A percentile compares a stretch with the other conserved stretches of the same genome.
Conservation (phyloP, 2,797 vertebrate species). For the Furcifer pardalis region DNA sequence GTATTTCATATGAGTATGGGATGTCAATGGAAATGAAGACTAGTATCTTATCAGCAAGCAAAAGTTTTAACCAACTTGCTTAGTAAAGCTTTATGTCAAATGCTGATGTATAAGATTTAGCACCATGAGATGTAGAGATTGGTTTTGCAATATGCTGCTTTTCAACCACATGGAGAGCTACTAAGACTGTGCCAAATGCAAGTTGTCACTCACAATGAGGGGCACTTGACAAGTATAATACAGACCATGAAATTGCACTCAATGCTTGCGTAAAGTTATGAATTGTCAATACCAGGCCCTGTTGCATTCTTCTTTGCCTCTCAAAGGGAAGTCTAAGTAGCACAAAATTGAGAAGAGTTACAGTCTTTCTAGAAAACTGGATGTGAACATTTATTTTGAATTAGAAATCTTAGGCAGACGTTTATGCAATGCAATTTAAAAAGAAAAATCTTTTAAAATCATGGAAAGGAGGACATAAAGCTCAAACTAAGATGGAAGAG, state of each 20-base stretch:
- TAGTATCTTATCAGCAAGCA: neutral
- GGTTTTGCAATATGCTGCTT: conserved; percentile 5
- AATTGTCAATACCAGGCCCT: conserved; percentile 16
- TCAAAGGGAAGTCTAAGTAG: neutral
- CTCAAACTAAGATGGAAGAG: neutral
- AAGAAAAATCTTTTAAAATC: neutral
- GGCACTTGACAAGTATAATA: conserved; percentile 24
- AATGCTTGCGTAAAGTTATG: conserved; percentile 16
- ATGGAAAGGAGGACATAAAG: neutral
- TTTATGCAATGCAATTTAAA: neutral
- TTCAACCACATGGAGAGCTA: conserved; percentile 12
- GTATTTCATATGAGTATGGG: neutral
- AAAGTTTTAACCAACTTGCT: conserved; percentile 25
- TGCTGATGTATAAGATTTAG: conserved; percentile 26
- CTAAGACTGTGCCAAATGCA: conserved; percentile 13
- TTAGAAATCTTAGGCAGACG: neutral
- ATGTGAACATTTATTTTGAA: neutral
- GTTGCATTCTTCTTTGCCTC: neutral
- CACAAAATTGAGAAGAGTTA: neutral
- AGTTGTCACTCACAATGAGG: conserved; percentile 32
- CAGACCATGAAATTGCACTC: conserved; percentile 40
- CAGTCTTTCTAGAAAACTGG: neutral
- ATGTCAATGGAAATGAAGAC: neutral
- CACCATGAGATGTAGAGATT: neutral
- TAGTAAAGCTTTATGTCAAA: conserved; percentile 27